phyloP scores from a whole-genome alignment of 2,797 vertebrate species.

The Pithecia hirsuta region DNA sequence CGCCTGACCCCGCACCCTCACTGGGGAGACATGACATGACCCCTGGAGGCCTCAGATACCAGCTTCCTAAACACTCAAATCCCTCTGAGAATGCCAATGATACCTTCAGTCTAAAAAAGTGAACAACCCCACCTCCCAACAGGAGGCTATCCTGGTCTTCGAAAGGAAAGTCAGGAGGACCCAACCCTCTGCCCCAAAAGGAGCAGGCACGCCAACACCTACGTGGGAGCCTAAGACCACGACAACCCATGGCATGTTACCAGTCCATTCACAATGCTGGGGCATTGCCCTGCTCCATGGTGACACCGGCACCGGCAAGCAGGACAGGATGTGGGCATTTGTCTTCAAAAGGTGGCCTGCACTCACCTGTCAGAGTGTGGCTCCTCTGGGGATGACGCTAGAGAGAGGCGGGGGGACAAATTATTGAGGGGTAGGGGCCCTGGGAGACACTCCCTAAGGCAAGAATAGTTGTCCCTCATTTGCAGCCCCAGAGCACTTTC shows the following conservation, averaged over 20 bases:
- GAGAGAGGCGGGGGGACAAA: constrained; percentile 32
- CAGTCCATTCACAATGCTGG: not conserved
- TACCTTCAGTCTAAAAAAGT: not conserved
- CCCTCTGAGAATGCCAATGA: constrained; percentile 39
- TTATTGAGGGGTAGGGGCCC: not conserved
- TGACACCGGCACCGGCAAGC: not conserved
- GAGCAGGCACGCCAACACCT: not conserved
- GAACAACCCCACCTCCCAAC: constrained; percentile 18
- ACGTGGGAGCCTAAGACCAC: not conserved
- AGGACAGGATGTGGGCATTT: not conserved
- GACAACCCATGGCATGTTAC: not conserved
- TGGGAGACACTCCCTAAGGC: not conserved
- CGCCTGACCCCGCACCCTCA: constrained; percentile 88
- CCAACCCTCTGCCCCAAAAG: constrained; percentile 21
- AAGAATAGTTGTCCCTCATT: not conserved
- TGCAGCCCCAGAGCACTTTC: not conserved
- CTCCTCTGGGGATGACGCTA: constrained; percentile 89
- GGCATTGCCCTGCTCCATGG: not conserved
- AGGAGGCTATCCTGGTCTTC: not conserved
- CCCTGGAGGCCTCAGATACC: constrained; percentile 70
- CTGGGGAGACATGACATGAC: constrained; percentile 86
- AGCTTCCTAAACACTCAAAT: constrained; percentile 53
- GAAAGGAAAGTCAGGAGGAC: not conserved
- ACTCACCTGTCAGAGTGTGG: constrained; percentile 89
- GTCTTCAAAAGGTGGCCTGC: not conserved